phyloP scores from a whole-genome alignment of 37 sponge, comb jelly and placozoan genomes.

The Mnemiopsis leidyi region DNA sequence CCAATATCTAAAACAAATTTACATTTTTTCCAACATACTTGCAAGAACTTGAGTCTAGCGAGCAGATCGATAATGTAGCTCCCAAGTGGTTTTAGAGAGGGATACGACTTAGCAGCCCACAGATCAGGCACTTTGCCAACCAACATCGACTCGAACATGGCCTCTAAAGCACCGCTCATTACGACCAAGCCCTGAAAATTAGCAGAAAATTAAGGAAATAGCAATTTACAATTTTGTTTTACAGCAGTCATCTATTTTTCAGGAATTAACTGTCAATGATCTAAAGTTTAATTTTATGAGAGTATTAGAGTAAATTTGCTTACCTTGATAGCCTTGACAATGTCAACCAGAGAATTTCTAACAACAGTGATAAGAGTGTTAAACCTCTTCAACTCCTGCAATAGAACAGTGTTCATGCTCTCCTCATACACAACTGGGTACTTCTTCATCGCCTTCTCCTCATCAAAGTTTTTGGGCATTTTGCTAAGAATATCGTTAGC shows the following conservation, averaged over 20 bases:
- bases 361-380: constrained; percentile 92
- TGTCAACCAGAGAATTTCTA: constrained; percentile 79
- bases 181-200: constrained; percentile 85
- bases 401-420: constrained; percentile 96
- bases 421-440: constrained; percentile 92
- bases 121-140: constrained; percentile 94
- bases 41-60: constrained; percentile 69
- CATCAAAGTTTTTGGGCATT: constrained; percentile 87
- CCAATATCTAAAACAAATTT: too few species aligned
- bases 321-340: constrained; percentile 94
- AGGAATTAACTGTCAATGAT: too few species aligned
- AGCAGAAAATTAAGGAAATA: too few species aligned
- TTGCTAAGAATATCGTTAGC: constrained; percentile 95
- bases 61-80: constrained; percentile 92
- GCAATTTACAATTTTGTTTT: too few species aligned
- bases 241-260: too few species aligned
- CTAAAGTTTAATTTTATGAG: too few species aligned
- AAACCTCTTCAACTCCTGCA: constrained; percentile 96
- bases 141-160: constrained; percentile 91
- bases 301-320: too few species aligned
- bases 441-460: constrained; percentile 85
- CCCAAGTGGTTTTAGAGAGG: constrained; percentile 97
- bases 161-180: constrained; percentile 93
- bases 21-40: constrained; percentile 8
- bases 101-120: constrained; percentile 99